A percentile compares a stretch with the other conserved stretches of the same genome.
phyloP scores from a whole-genome alignment of 64 coral and sea anemone species.

The Hydrozoanthus tunicans region DNA sequence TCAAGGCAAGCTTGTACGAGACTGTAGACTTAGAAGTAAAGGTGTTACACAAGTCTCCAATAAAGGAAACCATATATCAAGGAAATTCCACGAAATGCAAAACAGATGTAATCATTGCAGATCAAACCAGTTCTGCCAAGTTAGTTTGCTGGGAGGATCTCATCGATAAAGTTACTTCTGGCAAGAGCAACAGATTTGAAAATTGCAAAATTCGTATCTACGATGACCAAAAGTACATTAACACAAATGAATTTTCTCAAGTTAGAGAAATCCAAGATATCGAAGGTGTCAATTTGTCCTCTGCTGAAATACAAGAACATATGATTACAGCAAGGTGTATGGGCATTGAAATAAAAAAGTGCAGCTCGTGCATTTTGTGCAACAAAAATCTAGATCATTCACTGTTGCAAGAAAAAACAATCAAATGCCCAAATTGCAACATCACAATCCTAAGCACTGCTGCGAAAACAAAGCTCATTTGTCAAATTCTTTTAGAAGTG shows the following conservation, averaged over 20 bases:
- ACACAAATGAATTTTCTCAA: slow-evolving; percentile 20
- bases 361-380: slow-evolving; percentile 37
- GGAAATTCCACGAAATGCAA: slow-evolving; percentile 22
- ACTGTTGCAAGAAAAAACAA: slow-evolving; percentile 23
- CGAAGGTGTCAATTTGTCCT: slow-evolving; percentile 15
- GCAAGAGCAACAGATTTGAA: slow-evolving; percentile 30
- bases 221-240: slow-evolving; percentile 42
- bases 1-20: slow-evolving; percentile 25
- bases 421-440: slow-evolving; percentile 22
- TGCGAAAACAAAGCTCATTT: slow-evolving; percentile 62
- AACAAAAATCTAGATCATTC: slow-evolving; percentile 22
- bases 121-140: slow-evolving; percentile 21
- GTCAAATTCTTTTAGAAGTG: slow-evolving; percentile 52
- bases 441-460: slow-evolving; percentile 34
- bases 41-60: slow-evolving; percentile 32
- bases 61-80: slow-evolving; percentile 19
- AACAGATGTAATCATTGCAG: slow-evolving; percentile 12
- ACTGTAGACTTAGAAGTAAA: slow-evolving; percentile 25
- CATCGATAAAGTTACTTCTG: slow-evolving; percentile 16
- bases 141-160: slow-evolving; percentile 15
- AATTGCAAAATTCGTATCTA: slow-evolving; percentile 26
- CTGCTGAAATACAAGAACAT: slow-evolving; percentile 12
- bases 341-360: slow-evolving; percentile 35
- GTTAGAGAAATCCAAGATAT: slow-evolving; percentile 23
- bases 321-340: slow-evolving; percentile 26